Base-by-base conservation (phyloP, 2,113 vertebrate genomes). In the Seriola quinqueradiata region DNA sequence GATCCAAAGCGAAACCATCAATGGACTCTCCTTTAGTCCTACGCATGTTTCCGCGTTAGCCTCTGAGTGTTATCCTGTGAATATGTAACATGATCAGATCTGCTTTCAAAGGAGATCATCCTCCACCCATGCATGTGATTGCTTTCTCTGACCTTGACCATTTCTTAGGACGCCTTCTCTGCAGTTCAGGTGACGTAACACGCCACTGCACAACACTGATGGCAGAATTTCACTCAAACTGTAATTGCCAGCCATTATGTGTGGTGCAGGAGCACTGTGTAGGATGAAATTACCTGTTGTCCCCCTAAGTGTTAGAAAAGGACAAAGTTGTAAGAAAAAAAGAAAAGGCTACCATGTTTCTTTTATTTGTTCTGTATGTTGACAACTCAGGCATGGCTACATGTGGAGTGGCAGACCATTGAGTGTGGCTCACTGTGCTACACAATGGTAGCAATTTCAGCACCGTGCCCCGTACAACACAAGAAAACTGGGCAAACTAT, bases 141-240 rank as follows among this genome's bases (percentile, higher is more conserved):
- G 91, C 81, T 93, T 94, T 92, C 89, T 81, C 69, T 88, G 92
- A 94, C 94, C 94, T 93, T 95, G 92, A 86, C 82, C 81, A 68
- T 86, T 90, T 93, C 89, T 87, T 87, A 65, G 68, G 87, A 90
- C 61, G 54, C 55, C 80, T 69, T 81, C 76, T 84, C 57, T 87
- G 84, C 82, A 81, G 75, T 82, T 87, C 73, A 90, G 89, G 89
- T 92, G 91, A 92, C 74, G 80, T 75, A 90, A 87, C 82, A 87
- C 81, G 70, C 70, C 11, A 75, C 79, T 84, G 83, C 85, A 75
- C 83, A 72, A 79, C 79, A 82, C 84, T 84, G 89, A 90, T 86
- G 87, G 79, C 84, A 85, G 81, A 87, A 79, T 90, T 86, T 89
- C 82, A 77, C 76, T 90, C 70, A 67, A 70, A 73, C 70, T 59